phyloP scores from a whole-genome alignment of 2,888 invertebrate species.

The Papilio protenor region DNA sequence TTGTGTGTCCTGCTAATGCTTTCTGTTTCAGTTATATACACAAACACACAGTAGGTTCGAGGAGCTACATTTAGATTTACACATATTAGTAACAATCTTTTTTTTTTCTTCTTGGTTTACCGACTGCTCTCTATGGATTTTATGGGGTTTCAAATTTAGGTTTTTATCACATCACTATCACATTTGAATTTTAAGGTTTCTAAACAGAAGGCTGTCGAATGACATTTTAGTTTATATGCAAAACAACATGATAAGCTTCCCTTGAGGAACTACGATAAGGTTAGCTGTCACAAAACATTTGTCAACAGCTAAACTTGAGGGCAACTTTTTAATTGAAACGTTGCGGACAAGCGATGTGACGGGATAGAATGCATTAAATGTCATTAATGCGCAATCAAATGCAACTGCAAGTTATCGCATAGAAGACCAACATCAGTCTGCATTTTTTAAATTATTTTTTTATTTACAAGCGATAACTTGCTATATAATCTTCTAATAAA shows the following conservation, averaged over 20 bases:
- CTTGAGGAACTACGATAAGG: conserved; percentile 65
- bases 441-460: conserved; percentile 66
- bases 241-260: conserved; percentile 76
- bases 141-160: conserved; percentile 2
- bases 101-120: background rate
- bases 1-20: conserved; percentile 63
- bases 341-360: conserved; percentile 80
- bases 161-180: conserved; percentile 34
- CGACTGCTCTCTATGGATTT: background rate
- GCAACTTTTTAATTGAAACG: conserved; percentile 62
- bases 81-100: background rate
- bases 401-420: conserved; percentile 80
- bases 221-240: conserved; percentile 59
- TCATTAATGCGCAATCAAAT: conserved; percentile 75
- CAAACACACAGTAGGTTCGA: conserved; percentile 33
- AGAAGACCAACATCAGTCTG: conserved; percentile 66
- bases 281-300: conserved; percentile 66
- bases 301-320: conserved; percentile 74
- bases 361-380: conserved; percentile 74
- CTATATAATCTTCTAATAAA: conserved; percentile 75
- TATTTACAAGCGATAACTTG: conserved; percentile 82
- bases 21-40: conserved; percentile 40
- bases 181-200: background rate
- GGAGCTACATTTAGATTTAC: conserved; percentile 26
- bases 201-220: conserved; percentile 28